A percentile compares a stretch with the other conserved stretches of the same genome.
Evolutionary conservation across 2,113 vertebrate genomes (phyloP).

Genomic region (Psilopogon haemacephalus): DNA sequence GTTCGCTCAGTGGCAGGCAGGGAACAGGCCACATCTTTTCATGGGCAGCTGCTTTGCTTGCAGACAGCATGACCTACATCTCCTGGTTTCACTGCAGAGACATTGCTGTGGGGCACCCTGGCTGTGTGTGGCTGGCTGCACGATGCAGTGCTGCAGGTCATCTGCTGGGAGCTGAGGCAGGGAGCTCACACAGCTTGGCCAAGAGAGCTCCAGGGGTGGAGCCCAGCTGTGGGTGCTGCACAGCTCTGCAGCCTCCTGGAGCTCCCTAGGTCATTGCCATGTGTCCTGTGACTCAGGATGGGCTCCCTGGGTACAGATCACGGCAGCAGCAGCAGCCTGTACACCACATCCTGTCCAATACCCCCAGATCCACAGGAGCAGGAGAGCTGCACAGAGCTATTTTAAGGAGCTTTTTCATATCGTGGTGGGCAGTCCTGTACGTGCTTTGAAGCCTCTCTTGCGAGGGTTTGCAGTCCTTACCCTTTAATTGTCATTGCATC

Average conservation of each 20-base stretch:
- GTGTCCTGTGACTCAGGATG: fast-evolving
- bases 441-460: not conserved
- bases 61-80: not conserved
- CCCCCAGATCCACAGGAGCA: not conserved
- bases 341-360: fast-evolving
- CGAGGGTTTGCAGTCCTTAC: not conserved
- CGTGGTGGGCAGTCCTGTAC: not conserved
- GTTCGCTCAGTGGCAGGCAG: not conserved
- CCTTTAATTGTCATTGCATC: not conserved
- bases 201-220: not conserved
- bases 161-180: not conserved
- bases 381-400: not conserved
- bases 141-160: not conserved
- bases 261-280: fast-evolving
- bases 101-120: not conserved
- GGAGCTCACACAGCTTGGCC: not conserved
- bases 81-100: not conserved
- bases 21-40: not conserved
- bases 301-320: not conserved
- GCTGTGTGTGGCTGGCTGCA: not conserved
- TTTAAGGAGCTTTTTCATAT: not conserved
- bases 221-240: not conserved
- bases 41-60: not conserved
- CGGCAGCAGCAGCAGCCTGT: not conserved
- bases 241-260: not conserved